Percentiles rank a stretch among this genome's conserved stretches.
These are phyloP conservation scores for Pherbina coryleti DNA, from an alignment of 2,888 invertebrate genomes.

Conservation along the genomic window DNA sequence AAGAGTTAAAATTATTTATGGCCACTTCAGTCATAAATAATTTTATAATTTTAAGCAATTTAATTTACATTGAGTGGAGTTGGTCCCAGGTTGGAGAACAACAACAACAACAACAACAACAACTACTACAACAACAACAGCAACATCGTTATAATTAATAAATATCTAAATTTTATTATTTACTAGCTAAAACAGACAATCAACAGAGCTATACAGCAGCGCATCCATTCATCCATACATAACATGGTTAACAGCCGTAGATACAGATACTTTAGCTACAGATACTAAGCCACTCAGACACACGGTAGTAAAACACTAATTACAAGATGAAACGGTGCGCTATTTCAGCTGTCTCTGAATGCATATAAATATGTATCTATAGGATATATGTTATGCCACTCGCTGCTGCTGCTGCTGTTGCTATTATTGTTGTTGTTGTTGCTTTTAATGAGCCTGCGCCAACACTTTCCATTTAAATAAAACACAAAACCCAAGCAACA, in stretches of 20 bases:
- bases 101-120: not conserved
- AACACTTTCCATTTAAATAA: constrained; percentile 26
- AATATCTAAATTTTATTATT: not conserved
- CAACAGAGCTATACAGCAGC: not conserved
- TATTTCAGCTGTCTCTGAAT: not conserved
- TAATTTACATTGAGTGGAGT: constrained; percentile 54
- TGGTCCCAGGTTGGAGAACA: not conserved
- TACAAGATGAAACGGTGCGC: constrained; percentile 55
- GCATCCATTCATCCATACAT: not conserved
- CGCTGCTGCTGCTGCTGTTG: not conserved
- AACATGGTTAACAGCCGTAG: constrained; percentile 41
- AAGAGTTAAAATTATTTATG: constrained; percentile 60
- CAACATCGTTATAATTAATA: not conserved
- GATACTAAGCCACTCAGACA: constrained; percentile 13
- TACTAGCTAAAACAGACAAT: constrained; percentile 11
- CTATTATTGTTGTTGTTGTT: constrained; percentile 3
- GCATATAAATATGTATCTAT: not conserved
- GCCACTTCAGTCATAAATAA: constrained; percentile 66
- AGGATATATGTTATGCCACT: not conserved
- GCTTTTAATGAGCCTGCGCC: constrained; percentile 16
- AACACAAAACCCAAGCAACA: not conserved
- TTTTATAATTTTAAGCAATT: constrained; percentile 64
- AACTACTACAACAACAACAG: not conserved
- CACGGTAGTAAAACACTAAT: constrained; percentile 61
- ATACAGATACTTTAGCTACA: constrained; percentile 33